A percentile compares a stretch with the other conserved stretches of the same genome.
phyloP scores from a whole-genome alignment of 2,888 invertebrate genomes.

The Bombylius discolor region DNA sequence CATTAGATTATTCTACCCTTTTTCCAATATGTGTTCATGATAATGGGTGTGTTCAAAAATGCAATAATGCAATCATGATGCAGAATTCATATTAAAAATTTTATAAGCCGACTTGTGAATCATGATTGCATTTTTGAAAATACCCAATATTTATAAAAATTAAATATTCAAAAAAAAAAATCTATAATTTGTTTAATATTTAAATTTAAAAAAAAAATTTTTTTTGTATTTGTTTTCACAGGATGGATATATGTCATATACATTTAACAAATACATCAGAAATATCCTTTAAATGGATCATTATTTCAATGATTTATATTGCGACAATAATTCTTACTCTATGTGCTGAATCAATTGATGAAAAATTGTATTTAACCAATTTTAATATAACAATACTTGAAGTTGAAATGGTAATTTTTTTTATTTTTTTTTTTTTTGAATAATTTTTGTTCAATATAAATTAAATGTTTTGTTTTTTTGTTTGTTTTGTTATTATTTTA shows the following conservation, averaged over 20 bases:
- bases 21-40: too few relatives aligned
- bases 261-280: conserved; percentile 33
- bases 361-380: conserved; percentile 30
- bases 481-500: conserved; percentile 15
- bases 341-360: conserved; percentile 36
- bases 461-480: not conserved
- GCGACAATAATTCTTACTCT: conserved; percentile 37
- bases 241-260: conserved; percentile 36
- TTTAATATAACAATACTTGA: conserved; percentile 30
- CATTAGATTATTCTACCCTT: too few relatives aligned
- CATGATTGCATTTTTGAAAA: too few relatives aligned
- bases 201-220: not conserved
- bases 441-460: not conserved
- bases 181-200: too few relatives aligned
- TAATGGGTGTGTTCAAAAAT: too few relatives aligned
- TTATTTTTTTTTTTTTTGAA: conserved; percentile 6
- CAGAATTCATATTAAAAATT: too few relatives aligned
- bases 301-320: conserved; percentile 37
- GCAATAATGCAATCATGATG: too few relatives aligned
- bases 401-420: conserved; percentile 29
- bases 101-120: too few relatives aligned
- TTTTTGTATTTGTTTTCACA: conserved; percentile 13
- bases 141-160: too few relatives aligned
- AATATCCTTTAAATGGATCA: conserved; percentile 35
- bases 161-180: too few relatives aligned